These are phyloP conservation scores for Pipistrellus kuhlii DNA, from an alignment of 2,797 vertebrate species.

Conservation along the genomic window DNA sequence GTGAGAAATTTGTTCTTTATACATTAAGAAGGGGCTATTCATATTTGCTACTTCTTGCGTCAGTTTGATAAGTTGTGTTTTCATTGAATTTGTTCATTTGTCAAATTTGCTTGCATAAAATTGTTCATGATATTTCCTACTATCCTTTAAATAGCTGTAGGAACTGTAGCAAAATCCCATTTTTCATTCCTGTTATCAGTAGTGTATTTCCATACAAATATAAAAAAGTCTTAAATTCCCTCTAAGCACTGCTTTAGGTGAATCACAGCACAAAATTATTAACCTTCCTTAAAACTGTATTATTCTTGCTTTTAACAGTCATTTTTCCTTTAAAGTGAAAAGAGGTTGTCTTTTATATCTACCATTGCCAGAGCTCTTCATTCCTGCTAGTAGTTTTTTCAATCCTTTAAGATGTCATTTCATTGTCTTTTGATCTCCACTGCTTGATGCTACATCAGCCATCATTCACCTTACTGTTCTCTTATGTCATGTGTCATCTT, in stretches of 20 bases:
- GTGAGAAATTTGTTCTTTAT: not conserved
- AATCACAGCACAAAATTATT: not conserved
- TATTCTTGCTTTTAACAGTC: not conserved
- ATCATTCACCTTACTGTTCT: not conserved
- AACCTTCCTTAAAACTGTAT: slow-evolving; percentile 3
- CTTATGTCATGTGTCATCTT: not conserved
- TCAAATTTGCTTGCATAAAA: slow-evolving; percentile 27
- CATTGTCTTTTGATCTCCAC: not conserved
- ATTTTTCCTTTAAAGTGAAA: slow-evolving; percentile 7
- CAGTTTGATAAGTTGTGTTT: not conserved
- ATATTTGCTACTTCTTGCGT: not conserved
- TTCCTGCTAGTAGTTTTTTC: no score
- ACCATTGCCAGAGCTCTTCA: not conserved
- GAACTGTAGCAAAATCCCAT: not conserved
- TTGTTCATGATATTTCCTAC: not conserved
- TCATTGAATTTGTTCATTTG: not conserved
- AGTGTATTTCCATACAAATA: not conserved
- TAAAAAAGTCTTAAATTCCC: not conserved
- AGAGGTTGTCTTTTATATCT: not conserved
- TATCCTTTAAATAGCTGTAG: not conserved
- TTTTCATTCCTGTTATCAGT: not conserved
- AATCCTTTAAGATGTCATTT: not conserved
- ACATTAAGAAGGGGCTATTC: not conserved
- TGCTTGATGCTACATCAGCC: not conserved
- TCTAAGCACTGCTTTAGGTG: slow-evolving; percentile 1